Percentiles rank a stretch among this genome's conserved stretches.
These are phyloP conservation scores for Drosophila repletoides DNA, from an alignment of 1,140 invertebrate species.

Conservation along the genomic window DNA sequence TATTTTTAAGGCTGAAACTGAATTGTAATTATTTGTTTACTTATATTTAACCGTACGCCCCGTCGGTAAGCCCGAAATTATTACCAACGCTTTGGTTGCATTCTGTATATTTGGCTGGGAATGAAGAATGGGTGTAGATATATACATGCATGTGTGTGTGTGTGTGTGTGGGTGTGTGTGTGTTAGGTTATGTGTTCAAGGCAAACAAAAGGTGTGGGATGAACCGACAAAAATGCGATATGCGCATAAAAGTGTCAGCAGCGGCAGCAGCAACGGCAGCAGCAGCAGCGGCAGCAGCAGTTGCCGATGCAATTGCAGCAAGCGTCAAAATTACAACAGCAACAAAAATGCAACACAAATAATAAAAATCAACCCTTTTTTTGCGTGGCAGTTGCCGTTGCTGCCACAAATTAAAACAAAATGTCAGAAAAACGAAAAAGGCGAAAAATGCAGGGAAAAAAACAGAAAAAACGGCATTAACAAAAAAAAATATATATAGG, in stretches of 20 bases:
- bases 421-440: slow-evolving; percentile 71
- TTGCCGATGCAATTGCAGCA: slow-evolving; percentile 59
- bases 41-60: slow-evolving; percentile 5
- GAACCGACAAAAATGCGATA: slow-evolving; percentile 74
- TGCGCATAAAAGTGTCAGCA: slow-evolving; percentile 60
- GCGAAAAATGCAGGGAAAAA: slow-evolving; percentile 23
- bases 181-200: slow-evolving; percentile 17
- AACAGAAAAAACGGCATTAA: slow-evolving; percentile 22
- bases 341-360: slow-evolving; percentile 41
- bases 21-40: slow-evolving; percentile 31
- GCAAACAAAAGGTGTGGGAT: slow-evolving; percentile 69
- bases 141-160: not conserved
- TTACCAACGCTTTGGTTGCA: slow-evolving; percentile 25
- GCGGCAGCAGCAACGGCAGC: slow-evolving; percentile 42
- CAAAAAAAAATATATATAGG: slow-evolving; percentile 22
- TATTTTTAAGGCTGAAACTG: slow-evolving; percentile 1
- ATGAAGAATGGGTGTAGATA: not conserved
- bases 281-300: slow-evolving; percentile 15
- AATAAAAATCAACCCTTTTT: slow-evolving; percentile 72
- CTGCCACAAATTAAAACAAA: slow-evolving; percentile 80
- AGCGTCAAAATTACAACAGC: slow-evolving; percentile 67
- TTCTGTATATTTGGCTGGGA: not conserved
- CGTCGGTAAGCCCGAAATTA: slow-evolving; percentile 34
- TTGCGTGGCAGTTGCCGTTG: slow-evolving; percentile 38
- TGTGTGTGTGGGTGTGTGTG: slow-evolving; percentile 7